These are phyloP conservation scores for Bufo gargarizans DNA, from an alignment of 2,113 vertebrate species.

Conservation along the genomic window DNA sequence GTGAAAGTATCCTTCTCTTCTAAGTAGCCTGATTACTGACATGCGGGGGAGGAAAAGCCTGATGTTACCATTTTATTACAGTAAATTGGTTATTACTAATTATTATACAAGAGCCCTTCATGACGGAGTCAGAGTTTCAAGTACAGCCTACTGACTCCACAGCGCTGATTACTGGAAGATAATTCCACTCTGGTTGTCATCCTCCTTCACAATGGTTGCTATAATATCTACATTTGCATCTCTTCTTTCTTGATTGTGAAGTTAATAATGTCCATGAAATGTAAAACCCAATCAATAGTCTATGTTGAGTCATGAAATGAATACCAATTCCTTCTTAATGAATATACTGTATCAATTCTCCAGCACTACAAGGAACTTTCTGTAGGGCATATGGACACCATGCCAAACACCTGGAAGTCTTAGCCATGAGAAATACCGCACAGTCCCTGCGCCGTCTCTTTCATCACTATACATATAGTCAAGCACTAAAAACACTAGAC, in stretches of 20 bases:
- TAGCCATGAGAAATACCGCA: not conserved
- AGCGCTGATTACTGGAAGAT: too few species aligned
- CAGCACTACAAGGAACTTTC: not conserved
- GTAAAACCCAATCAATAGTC: not conserved
- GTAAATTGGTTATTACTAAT: too few species aligned
- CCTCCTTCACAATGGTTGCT: not conserved
- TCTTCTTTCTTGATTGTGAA: not conserved
- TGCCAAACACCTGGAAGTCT: constrained; percentile 48
- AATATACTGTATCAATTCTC: not conserved
- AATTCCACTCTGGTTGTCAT: too few species aligned
- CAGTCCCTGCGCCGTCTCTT: not conserved
- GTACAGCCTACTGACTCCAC: too few species aligned
- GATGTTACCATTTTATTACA: too few species aligned
- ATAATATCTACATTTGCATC: not conserved
- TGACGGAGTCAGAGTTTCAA: too few species aligned
- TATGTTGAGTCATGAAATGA: not conserved
- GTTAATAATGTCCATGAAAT: not conserved
- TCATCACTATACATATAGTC: constrained; percentile 49
- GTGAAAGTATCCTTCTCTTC: too few species aligned
- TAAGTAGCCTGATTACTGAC: too few species aligned
- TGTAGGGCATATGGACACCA: constrained; percentile 21
- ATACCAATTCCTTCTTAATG: not conserved
- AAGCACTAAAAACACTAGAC: constrained; percentile 48
- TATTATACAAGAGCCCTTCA: too few species aligned
- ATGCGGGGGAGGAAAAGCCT: too few species aligned